Conservation (phyloP, 2,797 vertebrate species). For the Etheostoma perlongum region DNA sequence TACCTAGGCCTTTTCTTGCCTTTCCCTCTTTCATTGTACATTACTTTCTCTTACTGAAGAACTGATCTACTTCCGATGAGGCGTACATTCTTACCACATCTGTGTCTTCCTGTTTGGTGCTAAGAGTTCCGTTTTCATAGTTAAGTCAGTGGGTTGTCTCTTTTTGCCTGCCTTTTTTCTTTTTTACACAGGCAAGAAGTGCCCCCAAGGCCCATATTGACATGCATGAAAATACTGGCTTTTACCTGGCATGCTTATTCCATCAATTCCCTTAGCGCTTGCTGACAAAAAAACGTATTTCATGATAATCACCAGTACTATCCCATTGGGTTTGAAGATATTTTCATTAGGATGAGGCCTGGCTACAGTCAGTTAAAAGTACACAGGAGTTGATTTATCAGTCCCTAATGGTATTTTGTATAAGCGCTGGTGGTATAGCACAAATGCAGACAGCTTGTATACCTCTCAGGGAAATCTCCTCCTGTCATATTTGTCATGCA, state of each 20-base stretch:
- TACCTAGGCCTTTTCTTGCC: background rate
- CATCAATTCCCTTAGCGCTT: slow-evolving; percentile 3
- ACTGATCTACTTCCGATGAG: slow-evolving; percentile 11
- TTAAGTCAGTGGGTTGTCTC: slow-evolving; percentile 26
- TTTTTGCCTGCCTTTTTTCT: slow-evolving; percentile 14
- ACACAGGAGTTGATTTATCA: slow-evolving; percentile 5
- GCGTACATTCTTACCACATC: slow-evolving; percentile 5
- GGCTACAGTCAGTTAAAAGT: background rate
- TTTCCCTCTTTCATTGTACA: slow-evolving; percentile 5
- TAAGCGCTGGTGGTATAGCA: background rate
- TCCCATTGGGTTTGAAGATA: background rate
- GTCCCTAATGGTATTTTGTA: background rate
- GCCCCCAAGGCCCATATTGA: slow-evolving; percentile 12
- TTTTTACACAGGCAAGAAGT: background rate
- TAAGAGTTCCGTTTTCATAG: slow-evolving; percentile 20
- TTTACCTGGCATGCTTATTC: background rate
- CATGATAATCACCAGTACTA: background rate
- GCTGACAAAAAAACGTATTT: background rate
- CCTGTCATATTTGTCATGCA: too few species aligned
- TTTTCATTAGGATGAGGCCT: slow-evolving; percentile 8
- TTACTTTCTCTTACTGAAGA: slow-evolving; percentile 14
- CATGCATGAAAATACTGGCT: slow-evolving; percentile 30
- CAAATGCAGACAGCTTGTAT: background rate
- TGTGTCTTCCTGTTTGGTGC: slow-evolving; percentile 12
- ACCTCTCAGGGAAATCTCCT: background rate